phyloP scores from a whole-genome alignment of 2,888 invertebrate genomes.

The Lithophane semibrunnea region DNA sequence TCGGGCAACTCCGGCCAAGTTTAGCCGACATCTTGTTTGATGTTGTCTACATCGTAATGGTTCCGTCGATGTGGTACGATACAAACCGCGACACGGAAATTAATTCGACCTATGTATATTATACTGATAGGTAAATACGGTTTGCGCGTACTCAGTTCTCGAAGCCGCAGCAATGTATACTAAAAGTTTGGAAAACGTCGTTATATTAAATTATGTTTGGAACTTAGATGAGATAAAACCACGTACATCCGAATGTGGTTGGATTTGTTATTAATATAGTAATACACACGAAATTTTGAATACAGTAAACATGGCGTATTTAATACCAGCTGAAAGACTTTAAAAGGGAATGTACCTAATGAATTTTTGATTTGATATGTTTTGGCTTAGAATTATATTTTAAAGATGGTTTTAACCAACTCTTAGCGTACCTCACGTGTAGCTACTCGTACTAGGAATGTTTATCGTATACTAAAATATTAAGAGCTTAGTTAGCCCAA shows the following conservation, averaged over 20 bases:
- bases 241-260: conserved; percentile 38
- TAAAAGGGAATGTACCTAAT: conserved; percentile 26
- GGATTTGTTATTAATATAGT: conserved; percentile 54
- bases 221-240: conserved; percentile 52
- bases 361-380: conserved; percentile 31
- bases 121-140: conserved; percentile 48
- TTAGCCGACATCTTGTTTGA: conserved; percentile 70
- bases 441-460: neutral
- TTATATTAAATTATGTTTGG: conserved; percentile 51
- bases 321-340: conserved; percentile 37
- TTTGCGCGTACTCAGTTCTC: conserved; percentile 11
- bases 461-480: neutral
- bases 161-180: conserved; percentile 40
- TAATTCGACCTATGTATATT: conserved; percentile 69
- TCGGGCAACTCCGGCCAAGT: conserved; percentile 57
- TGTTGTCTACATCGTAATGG: conserved; percentile 72
- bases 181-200: conserved; percentile 51
- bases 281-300: conserved; percentile 37
- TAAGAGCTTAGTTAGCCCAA: neutral
- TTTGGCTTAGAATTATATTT: conserved; percentile 9
- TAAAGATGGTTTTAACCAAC: neutral
- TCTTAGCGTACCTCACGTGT: neutral
- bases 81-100: conserved; percentile 75
- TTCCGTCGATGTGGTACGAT: conserved; percentile 67
- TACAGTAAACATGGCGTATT: conserved; percentile 36